Evolutionary conservation across 2,113 vertebrate species (phyloP).

Genomic region (Ictalurus furcatus): DNA sequence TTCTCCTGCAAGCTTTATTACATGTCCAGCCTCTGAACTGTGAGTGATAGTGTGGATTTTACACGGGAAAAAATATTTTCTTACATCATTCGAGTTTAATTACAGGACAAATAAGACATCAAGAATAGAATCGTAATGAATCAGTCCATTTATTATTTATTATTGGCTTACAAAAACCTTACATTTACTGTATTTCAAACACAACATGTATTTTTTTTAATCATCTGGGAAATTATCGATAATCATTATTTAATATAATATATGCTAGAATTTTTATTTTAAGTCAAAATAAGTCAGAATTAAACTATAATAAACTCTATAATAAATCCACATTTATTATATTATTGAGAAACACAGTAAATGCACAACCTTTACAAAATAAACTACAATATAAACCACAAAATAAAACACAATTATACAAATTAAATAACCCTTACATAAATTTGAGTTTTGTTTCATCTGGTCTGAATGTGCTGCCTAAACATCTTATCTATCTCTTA

Average conservation of each 20-base stretch:
- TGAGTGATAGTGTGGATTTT: neutral
- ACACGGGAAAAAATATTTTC: neutral
- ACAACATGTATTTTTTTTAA: neutral
- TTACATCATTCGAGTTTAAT: neutral
- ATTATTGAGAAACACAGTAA: too few species aligned
- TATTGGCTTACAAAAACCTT: neutral
- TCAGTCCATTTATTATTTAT: neutral
- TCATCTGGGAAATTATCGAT: neutral
- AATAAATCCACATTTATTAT: too few species aligned
- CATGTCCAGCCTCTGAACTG: neutral
- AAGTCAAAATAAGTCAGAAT: too few species aligned
- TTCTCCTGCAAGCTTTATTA: neutral
- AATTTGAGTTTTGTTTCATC: too few species aligned
- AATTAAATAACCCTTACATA: too few species aligned
- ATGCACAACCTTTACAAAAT: too few species aligned
- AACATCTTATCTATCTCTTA: neutral
- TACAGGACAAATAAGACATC: neutral
- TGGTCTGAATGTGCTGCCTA: too few species aligned
- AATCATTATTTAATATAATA: too few species aligned
- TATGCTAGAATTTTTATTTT: too few species aligned
- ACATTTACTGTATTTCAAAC: neutral
- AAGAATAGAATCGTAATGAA: neutral
- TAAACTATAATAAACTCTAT: too few species aligned
- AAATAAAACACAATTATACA: too few species aligned
- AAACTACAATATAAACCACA: too few species aligned